Evolutionary conservation across 2,113 vertebrate genomes (phyloP), one percentile per base, ranked within the genome.

Genomic region (Megaleporinus macrocephalus): DNA sequence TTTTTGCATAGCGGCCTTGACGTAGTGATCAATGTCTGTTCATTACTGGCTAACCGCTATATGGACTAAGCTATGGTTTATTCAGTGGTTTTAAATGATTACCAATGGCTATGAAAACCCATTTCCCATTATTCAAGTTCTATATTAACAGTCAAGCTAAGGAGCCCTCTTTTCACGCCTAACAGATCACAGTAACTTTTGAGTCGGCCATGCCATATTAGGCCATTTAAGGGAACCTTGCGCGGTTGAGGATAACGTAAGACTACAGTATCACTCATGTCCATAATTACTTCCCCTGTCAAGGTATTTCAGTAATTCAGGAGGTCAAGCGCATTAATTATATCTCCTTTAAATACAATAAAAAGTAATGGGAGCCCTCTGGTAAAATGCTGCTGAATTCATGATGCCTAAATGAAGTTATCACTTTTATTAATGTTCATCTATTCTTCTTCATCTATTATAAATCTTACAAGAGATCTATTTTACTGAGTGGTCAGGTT

Each of bases 401-500:
- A 91, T 93, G 86, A 89, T 90, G 88, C 88, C 91, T 92, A 94
- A 95, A 94, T 92, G 91, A 95, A 93, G 86, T 93, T 91, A 93
- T 87, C 93, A 88, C 91, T 94, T 93, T 93, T 94, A 93, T 94
- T 95, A 93, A 95, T 93, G 90, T 84, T 87, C 70, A 22, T 91
- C 93, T 90, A 88, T 92, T 90, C 92, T 92, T 91, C 88, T 89
- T 87, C 85, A 88, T 92, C 89, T 92, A 93, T 93, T 92, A 94
- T 93, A 92, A 95, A 95, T 94, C 87, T 92, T 93, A 92, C 84
- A 90, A 87, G 92, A 89, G 85, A 71, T 49, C 87, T 89, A 85
- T 89, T 93, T 91, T 84, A 86, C 83, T 89, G 83, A 92, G 93
- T 82, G 90, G 90, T 90, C 91, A 75, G 83, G 82, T 91, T 81